Evolutionary conservation across 30 jellyfish, hydroid and myxozoan species (phyloP), one percentile per base, ranked within the genome.

Genomic region (Turritopsis rubra): DNA sequence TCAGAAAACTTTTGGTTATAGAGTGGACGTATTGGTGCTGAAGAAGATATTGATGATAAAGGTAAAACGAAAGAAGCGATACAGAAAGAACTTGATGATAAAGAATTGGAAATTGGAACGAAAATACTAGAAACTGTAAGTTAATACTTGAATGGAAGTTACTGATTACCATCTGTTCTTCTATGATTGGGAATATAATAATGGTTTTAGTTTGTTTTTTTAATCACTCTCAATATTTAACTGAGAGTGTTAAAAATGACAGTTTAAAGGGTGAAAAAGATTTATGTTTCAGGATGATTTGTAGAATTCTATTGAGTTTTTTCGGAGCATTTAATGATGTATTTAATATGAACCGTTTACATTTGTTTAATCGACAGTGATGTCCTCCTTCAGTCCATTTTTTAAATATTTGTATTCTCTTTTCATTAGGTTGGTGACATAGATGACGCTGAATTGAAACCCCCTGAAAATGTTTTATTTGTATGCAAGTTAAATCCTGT

Each of bases 401-500:
- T 28, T 41, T 29, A 54, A 13, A 79, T n/a, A 28, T 30, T 53
- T 79, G 21, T 26, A n/a, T 30, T 75, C 22, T 23, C 0, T 13
- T 9, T 0, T 0, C 0, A 75, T 21, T 66, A 95, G 99, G 83
- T 95, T 81, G 99, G 99, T n/a, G 99, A 95, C 73, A 95, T 95
- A 22, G 96, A 94, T 9, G 99, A 95, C 81, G 99, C 98, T 52
- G 97, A 88, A 19, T 30, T 90, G 80, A 90, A 85, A 82, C 99
- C 99, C 0, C 99, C 99, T 3, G 99, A 95, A 60, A 95, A 95
- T 75, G 99, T 95, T 66, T 86, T 95, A 18, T 95, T 95, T 84
- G 94, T 95, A 16, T 95, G 99, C 96, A 95, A 95, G 85, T 81
- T 95, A 31, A 95, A 95, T 65, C 98, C 99, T 25, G 98, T 90